Base-by-base conservation (phyloP, 2,888 invertebrate species). In the Frankliniella fusca region DNA sequence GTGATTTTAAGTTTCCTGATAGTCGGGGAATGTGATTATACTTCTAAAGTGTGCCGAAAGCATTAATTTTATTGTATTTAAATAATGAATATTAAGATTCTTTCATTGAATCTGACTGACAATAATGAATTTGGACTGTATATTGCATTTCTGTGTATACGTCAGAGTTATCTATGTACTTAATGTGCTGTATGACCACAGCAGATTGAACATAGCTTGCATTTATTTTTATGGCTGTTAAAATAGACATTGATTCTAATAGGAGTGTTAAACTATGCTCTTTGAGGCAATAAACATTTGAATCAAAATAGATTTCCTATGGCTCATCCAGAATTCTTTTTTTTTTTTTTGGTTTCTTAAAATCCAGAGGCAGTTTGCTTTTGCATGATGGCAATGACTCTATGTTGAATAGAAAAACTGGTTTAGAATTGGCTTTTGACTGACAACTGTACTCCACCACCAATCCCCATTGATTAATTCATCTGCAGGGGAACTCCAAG, bases 1-100 rank as follows among this genome's bases (percentile, higher is more conserved):
- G 70, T 76, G 70, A 76, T 76, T 76, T 76, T 76, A 76, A 61
- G 8, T 27, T 76, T 76, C 70, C 70, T 76, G 70, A 76, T 76
- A 12, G 27, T 76, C 70, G 27, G 70, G 70, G 27, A 76, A 76
- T 76, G 70, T 76, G 70, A 76, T 76, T 76, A 27, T 76, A 76
- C 27, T 76, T 76, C 23, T 76, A 76, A 76, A 76, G 27, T 76
- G 70, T 76, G 70, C 70, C 70, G 70, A 76, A 76, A 76, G 12
- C 27, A 27, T 76, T 76, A 76, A 76, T 23, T 27, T 76, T 76
- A 76, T 76, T 23, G 27, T 76, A 27, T 76, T 76, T 76, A 76
- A 76, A 10, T 23, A 76, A 27, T 76, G 70, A 27, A 27, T 27
- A 23, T 23, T 12, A 38, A 38, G 38, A 38, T 38, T 38, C 2